Base-by-base conservation (phyloP, 2,113 vertebrate species). In the Apteryx owenii region DNA sequence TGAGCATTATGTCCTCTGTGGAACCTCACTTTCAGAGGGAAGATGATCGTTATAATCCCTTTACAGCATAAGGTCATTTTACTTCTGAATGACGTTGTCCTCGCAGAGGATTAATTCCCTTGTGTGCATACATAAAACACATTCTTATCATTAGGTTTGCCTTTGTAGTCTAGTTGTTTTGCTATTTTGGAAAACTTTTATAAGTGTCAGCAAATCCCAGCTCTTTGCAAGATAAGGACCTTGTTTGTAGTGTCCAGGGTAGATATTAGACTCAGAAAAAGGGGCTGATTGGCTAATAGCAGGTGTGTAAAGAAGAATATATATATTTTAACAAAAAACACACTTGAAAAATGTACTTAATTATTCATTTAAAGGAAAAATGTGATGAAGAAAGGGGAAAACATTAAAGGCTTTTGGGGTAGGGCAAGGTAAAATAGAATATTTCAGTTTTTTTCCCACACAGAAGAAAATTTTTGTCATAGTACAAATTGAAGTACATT, bases 401-500 rank as follows among this genome's bases (percentile, higher is more conserved):
- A 9, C 8, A 4, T 31, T 31, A n/a, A 53, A 53, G 10, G 7
- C 31, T 61, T 76, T 78, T 20, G 44, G 36, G 16, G 5, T 61
- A 75, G 58, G 64, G 28, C 40, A 42, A 64, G 26, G 56, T 26
- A 12, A 88, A 81, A 36, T 40, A 38, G 2, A 26, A 44, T 48
- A 58, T 66, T 50, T 51, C 58, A 60, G 64, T 23, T 79, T 77
- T 86, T 62, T 12, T 50, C 60, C 29, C 33, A 33, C 53, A 31
- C 31, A 13, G 6, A 48, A 69, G 29, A 23, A 17, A 54, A 58
- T 25, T 21, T 88, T 84, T 76, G 25, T 40, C 28, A 2, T 12
- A 1, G 7, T 22, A 9, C 40, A 42, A 13, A 13, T 0, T 26
- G 46, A 64, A 85, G 5, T 53, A 18, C 2, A 20, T 53, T 16